Conservation (phyloP, 1,140 invertebrate genomes). For the Apolygus lucorum region DNA sequence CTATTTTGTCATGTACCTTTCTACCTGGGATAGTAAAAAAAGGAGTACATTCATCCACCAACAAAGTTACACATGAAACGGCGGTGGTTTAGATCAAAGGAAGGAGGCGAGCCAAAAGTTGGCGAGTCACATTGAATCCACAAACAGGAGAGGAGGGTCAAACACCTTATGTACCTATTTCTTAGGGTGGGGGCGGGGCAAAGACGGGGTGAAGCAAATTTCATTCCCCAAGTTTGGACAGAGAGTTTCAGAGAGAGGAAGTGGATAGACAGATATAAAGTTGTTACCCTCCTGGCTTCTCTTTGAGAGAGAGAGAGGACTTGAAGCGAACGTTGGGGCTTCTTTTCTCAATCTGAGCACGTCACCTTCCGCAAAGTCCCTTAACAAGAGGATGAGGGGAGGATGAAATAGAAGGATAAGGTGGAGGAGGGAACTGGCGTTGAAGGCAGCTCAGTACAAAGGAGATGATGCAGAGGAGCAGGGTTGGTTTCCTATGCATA, state of each 20-base stretch:
- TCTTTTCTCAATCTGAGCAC: conserved; percentile 1
- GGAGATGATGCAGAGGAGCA: background rate
- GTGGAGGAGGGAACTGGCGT: too few species aligned
- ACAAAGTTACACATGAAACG: background rate
- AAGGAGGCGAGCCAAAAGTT: background rate
- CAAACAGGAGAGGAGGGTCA: background rate
- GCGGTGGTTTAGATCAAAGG: background rate
- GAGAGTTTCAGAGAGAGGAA: background rate
- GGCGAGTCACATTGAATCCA: background rate
- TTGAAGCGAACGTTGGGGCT: background rate
- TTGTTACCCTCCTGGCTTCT: background rate
- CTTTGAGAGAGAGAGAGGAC: background rate
- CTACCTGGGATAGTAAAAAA: too few species aligned
- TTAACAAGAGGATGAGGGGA: background rate
- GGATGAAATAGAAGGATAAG: too few species aligned
- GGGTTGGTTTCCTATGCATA: background rate
- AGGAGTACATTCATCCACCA: too few species aligned
- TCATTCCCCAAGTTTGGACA: background rate
- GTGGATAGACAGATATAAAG: background rate
- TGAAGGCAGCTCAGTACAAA: background rate
- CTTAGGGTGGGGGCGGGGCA: background rate
- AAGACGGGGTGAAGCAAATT: too few species aligned
- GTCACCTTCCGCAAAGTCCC: background rate
- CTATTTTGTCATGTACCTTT: too few species aligned
- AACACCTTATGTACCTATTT: background rate